Evolutionary conservation across 2,888 invertebrate species (phyloP), one percentile per base, ranked within the genome.

Genomic region (Blomia tropicalis): DNA sequence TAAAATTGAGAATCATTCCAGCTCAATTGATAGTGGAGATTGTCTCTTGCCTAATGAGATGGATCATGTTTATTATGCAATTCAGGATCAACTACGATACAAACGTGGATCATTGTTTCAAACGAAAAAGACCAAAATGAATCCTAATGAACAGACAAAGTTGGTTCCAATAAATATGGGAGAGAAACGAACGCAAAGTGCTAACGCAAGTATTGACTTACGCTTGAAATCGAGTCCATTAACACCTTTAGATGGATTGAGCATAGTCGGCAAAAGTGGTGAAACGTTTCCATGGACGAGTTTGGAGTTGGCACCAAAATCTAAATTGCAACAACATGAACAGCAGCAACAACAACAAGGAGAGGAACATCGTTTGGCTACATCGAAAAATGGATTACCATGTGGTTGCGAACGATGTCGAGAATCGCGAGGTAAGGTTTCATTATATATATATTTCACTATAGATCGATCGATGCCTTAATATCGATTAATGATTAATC

Each of bases 361-460:
- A 25, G 7, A 47, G 22, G 7, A 47, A 30, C 56, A 56, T 31
- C 56, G 56, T 22, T 14, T 56, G 25, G 51, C 51, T 17, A 51
- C 51, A 51, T 3, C 56, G 2, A 56, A 56, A 30, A 27, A 58
- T 27, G 59, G 59, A 11, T 43, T 58, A n/a, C 59, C 59, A n/a
- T 58, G 59, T 27, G 2, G 7, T 36, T 58, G 59, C 36, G n/a
- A 58, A 14, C 36, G 43, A 14, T 58, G 59, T 22, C 36, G 59
- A 14, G 59, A 58, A 41, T 58, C 41, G 14, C 22, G 59, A 17
- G 59, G 59, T 58, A 36, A 29, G 56, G n/a, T n/a, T n/a, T n/a
- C n/a, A n/a, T n/a, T n/a, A n/a, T n/a, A n/a, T n/a, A n/a, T n/a
- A n/a, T n/a, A n/a, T n/a, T n/a, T 27, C 1, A 54, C 5, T 25